Evolutionary conservation across 2,888 invertebrate genomes (phyloP).

Genomic region (Protonemura montana): DNA sequence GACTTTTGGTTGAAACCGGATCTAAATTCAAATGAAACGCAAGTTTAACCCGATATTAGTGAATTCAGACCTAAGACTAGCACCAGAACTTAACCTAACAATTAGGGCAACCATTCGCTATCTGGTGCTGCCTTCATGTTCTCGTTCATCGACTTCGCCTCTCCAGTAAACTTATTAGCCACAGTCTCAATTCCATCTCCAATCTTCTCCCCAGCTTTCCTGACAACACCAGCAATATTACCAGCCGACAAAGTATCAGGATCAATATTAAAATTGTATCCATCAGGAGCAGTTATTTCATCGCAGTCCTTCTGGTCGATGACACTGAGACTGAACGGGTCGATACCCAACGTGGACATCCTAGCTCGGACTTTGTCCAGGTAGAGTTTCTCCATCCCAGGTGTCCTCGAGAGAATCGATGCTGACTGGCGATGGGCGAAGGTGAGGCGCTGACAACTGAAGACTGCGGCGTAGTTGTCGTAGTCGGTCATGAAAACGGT

Average conservation of each 20-base stretch:
- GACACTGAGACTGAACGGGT: conserved; percentile 78
- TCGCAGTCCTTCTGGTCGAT: conserved; percentile 76
- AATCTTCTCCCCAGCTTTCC: conserved; percentile 71
- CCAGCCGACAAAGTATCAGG: conserved; percentile 78
- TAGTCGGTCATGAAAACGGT: conserved; percentile 80
- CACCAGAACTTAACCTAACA: background rate
- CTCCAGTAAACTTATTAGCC: conserved; percentile 61
- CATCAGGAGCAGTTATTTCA: conserved; percentile 68
- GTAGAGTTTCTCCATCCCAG: conserved; percentile 74
- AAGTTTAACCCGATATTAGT: too few relatives aligned
- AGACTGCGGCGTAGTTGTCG: conserved; percentile 75
- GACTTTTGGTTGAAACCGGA: too few relatives aligned
- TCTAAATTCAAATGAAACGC: too few relatives aligned
- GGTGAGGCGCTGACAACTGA: conserved; percentile 79
- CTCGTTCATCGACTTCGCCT: background rate
- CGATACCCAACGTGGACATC: conserved; percentile 71
- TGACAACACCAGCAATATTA: conserved; percentile 73
- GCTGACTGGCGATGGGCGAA: conserved; percentile 80
- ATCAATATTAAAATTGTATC: conserved; percentile 72
- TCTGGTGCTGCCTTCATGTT: background rate
- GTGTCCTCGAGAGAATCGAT: conserved; percentile 79
- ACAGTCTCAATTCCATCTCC: conserved; percentile 76
- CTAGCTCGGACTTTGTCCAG: conserved; percentile 75
- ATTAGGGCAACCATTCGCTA: background rate
- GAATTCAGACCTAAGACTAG: too few relatives aligned